Base-by-base conservation (phyloP, 2,888 invertebrate genomes). In the Dexiosoma caninum region DNA sequence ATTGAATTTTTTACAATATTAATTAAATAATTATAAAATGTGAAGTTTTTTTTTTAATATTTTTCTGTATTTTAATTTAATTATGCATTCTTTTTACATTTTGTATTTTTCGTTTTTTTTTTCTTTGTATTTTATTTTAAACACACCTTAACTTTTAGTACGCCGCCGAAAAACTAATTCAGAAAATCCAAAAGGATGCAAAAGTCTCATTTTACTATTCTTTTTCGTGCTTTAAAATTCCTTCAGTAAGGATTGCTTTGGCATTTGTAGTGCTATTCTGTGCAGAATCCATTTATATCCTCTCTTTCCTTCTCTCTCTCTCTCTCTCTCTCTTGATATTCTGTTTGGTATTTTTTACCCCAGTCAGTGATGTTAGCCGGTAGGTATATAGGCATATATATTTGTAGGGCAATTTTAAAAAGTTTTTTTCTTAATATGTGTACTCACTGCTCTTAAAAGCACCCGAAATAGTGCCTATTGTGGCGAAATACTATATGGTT, bases 151-250 rank as follows among this genome's bases (percentile, higher is more conserved):
- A 67, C 81, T 71, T 75, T 71, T 66, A 66, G 74, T 75, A 75
- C 70, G 78, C 75, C 78, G 81, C 70, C 75, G 78, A 78, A 82
- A 82, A 82, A 82, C 75, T 82, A 57, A 75, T 66, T 60, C 42
- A 30, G 40, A 66, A 64, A 32, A 8, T 27, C 37, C 19, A 76
- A 76, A 71, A 59, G 37, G 2, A 23, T 35, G 12, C 30, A 42
- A 74, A 51, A 51, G 23, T 32, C 49, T 9, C 32, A 46, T 16
- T 16, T 9, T 4, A 51, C 53, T 59, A 16, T 70, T 46, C 21
- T 59, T n/a, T 23, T 44, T n/a, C 40, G 1, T 30, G 16, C 23
- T 44, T 64, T 27, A 66, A 79, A 19, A 57, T 60, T 55, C 32
- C 27, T 70, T 55, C 53, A 77, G 12, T 66, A 67, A 69, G 51